Evolutionary conservation across 1,140 invertebrate species (phyloP).

Genomic region (Pomacea maculata): DNA sequence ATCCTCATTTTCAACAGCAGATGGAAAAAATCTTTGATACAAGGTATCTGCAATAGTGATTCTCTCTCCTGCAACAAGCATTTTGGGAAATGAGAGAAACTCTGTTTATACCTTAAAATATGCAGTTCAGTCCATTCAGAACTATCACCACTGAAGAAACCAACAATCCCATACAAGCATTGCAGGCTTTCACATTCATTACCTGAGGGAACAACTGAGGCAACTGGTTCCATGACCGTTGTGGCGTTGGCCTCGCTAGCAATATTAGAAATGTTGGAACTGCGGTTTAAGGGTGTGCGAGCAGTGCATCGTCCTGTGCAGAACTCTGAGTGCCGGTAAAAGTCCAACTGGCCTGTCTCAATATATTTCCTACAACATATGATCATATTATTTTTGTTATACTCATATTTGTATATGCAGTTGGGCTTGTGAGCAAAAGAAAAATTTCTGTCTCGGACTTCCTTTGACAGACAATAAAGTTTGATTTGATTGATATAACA

Average conservation of each 20-base stretch:
- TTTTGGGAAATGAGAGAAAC: constrained; percentile 6
- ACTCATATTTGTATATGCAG: no score
- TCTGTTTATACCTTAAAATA: no score
- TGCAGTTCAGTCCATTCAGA: no score
- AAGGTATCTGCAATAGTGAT: neutral
- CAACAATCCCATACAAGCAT: no score
- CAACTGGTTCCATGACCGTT: neutral
- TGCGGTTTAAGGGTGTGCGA: constrained; percentile 29
- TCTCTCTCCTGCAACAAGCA: constrained; percentile 24
- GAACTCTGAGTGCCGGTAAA: constrained; percentile 59
- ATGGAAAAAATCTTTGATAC: constrained; percentile 11
- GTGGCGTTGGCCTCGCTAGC: neutral
- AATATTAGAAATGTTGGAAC: neutral
- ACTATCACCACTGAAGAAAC: no score
- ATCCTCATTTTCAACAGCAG: neutral
- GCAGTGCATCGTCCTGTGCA: constrained; percentile 58
- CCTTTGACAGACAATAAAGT: no score
- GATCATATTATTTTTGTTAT: no score
- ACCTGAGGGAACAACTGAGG: constrained; percentile 8
- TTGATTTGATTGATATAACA: neutral
- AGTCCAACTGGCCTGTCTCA: constrained; percentile 61
- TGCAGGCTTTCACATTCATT: no score
- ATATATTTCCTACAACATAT: constrained; percentile 57
- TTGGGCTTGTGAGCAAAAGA: no score
- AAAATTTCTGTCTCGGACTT: no score